A percentile compares a stretch with the other conserved stretches of the same genome.
phyloP scores from a whole-genome alignment of 2,797 vertebrate genomes.

The Stomatorhinus walkeri region DNA sequence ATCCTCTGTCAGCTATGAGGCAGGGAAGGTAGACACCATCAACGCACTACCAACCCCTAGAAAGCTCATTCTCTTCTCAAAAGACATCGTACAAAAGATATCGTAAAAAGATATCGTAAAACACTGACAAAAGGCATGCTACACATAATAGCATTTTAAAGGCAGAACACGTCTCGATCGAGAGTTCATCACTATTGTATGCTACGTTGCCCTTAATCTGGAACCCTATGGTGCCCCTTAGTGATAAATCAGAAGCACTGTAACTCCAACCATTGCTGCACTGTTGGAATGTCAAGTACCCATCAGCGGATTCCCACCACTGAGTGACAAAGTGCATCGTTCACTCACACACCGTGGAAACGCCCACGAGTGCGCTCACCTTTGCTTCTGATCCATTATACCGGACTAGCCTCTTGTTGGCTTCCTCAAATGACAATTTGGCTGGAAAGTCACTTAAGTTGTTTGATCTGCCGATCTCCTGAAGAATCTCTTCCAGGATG shows the following conservation, averaged over 20 bases:
- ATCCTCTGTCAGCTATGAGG: slow-evolving; percentile 38
- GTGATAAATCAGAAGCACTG: background rate
- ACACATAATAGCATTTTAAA: background rate
- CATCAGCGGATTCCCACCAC: background rate
- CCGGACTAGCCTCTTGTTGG: slow-evolving; percentile 84
- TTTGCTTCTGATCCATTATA: slow-evolving; percentile 70
- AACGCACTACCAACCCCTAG: background rate
- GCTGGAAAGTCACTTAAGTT: slow-evolving; percentile 71
- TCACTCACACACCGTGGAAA: background rate
- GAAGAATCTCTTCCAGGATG: slow-evolving; percentile 84
- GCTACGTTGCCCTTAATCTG: background rate
- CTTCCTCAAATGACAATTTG: slow-evolving; percentile 84
- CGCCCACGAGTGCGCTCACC: background rate
- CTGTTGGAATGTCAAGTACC: background rate
- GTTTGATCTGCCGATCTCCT: slow-evolving; percentile 74
- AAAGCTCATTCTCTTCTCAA: background rate
- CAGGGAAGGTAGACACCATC: background rate
- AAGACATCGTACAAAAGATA: background rate
- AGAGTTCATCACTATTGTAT: background rate
- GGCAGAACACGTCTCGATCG: background rate
- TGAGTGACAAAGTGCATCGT: background rate
- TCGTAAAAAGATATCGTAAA: background rate
- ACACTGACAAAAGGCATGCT: background rate
- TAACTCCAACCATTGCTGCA: background rate
- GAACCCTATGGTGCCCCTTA: background rate